Base-by-base conservation (phyloP, 2,888 invertebrate genomes). In the Drosophila leonis region DNA sequence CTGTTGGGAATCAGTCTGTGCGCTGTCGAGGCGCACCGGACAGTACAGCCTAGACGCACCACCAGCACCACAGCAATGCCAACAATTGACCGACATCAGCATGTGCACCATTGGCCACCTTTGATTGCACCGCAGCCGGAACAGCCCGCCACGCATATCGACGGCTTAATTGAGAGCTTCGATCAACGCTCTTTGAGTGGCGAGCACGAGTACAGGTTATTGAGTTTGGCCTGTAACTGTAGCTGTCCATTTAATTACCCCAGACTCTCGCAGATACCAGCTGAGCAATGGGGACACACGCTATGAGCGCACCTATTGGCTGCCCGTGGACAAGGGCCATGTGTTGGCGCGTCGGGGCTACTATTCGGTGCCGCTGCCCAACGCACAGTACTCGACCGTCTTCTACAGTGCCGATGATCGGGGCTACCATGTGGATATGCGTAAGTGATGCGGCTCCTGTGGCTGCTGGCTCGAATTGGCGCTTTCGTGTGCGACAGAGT, bases 331-430 rank as follows among this genome's bases (percentile, higher is more conserved):
- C 29, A 67, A 82, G 35, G 75, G 69, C n/a, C 64, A 74, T 15
- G 74, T 91, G 13, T 62, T 92, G 39, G 91, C 91, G 8, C 90
- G 91, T 2, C 83, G 80, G 8, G 92, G 92, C 0, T 92, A 75
- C 81, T 92, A 90, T 49, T 92, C 92, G 27, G 78, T 92, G 64
- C 89, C 88, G 0, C 55, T 92, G 66, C 80, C 90, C 31, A 83
- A 90, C 49, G 56, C 51, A 0, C 80, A 86, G 55, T 92, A 71
- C 72, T 62, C 90, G 41, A 92, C 92, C 0, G 87, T 90, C 0
- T 91, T 88, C 68, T 92, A 91, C 41, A 88, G 88, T 24, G 92
- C 92, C 49, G 92, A 92, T 67, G 88, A 92, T 35, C 80, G 65
- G 39, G 92, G 92, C 54, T 92, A 77, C 55, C 90, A 83, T 46